phyloP scores from a whole-genome alignment of 2,113 vertebrate genomes.

The Oenanthe oenanthe region DNA sequence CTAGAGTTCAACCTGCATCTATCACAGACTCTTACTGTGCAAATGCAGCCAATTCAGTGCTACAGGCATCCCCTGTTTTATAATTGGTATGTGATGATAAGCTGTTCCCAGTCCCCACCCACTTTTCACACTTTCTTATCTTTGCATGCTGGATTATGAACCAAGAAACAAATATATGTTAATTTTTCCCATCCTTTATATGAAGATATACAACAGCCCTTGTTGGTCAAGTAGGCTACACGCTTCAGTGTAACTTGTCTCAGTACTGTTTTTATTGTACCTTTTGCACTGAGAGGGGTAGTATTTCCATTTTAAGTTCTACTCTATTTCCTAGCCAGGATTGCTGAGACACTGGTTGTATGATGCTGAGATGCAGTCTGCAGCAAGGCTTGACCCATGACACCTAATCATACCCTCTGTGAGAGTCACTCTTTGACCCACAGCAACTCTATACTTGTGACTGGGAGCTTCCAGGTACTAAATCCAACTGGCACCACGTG shows the following conservation, averaged over 20 bases:
- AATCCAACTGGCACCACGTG: background rate
- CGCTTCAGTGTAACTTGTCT: background rate
- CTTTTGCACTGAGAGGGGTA: background rate
- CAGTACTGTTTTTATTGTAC: background rate
- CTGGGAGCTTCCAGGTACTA: background rate
- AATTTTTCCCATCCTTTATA: background rate
- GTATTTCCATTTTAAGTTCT: background rate
- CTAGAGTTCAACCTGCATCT: background rate
- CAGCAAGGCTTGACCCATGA: background rate
- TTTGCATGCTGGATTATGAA: background rate
- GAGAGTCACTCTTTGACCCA: background rate
- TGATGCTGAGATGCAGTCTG: background rate
- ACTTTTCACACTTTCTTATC: background rate
- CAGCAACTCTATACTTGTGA: background rate
- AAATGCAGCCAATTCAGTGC: background rate
- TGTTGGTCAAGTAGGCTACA: background rate
- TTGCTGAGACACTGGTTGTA: accelerated
- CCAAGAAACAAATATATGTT: background rate
- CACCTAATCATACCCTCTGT: background rate
- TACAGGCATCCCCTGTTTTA: background rate
- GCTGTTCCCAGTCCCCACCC: background rate
- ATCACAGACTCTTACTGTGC: background rate
- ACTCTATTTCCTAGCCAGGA: background rate
- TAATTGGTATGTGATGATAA: background rate
- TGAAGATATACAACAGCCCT: background rate